A percentile compares a stretch with the other conserved stretches of the same genome.
These are phyloP conservation scores for Idaea straminata DNA, from an alignment of 2,888 invertebrate species.

Conservation along the genomic window DNA sequence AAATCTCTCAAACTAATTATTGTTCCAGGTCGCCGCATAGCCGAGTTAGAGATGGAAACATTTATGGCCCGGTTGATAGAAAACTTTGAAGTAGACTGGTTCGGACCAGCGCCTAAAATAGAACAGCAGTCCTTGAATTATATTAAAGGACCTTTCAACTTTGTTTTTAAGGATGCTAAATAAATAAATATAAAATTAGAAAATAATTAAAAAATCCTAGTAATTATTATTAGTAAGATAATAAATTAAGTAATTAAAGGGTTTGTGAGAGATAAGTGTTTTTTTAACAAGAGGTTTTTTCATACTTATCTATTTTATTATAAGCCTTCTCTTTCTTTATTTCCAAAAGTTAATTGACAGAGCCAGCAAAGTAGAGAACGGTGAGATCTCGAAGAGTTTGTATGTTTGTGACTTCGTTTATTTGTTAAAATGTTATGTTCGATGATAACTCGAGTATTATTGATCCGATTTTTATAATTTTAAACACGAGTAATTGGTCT, in stretches of 20 bases:
- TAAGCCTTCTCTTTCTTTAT: too few species aligned
- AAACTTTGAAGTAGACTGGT: constrained; percentile 6
- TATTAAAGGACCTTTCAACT: constrained; percentile 6
- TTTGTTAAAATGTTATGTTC: neutral
- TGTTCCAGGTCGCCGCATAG: constrained; percentile 72
- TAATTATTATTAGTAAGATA: too few species aligned
- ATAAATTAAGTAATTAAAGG: too few species aligned
- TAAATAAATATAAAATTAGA: neutral
- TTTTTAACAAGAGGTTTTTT: too few species aligned
- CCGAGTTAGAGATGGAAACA: constrained; percentile 6
- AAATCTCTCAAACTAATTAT: too few species aligned
- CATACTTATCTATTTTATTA: too few species aligned
- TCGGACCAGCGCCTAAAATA: constrained; percentile 1
- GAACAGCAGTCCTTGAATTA: neutral
- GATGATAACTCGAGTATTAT: neutral
- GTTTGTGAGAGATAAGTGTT: too few species aligned
- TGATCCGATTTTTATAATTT: too few species aligned
- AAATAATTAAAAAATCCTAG: too few species aligned
- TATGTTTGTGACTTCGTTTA: too few species aligned
- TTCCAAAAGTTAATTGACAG: too few species aligned
- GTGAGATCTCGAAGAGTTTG: too few species aligned
- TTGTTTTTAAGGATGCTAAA: constrained; percentile 5
- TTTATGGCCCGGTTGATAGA: constrained; percentile 5
- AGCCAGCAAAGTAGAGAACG: neutral
- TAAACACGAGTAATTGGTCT: neutral